Conservation (phyloP, 2,888 invertebrate genomes). For the Sclerodermus sp. region DNA sequence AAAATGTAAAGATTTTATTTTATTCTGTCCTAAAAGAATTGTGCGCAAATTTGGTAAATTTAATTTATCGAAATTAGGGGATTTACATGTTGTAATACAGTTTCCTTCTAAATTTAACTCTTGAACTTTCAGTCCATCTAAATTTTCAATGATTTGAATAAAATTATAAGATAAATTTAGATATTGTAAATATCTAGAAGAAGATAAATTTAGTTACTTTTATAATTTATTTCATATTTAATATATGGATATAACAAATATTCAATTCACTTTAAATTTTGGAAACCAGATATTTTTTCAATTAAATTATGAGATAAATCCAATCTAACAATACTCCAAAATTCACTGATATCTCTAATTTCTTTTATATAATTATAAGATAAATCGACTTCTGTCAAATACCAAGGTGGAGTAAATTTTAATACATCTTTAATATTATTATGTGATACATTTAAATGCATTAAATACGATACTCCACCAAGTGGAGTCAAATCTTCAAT, state of each 20-base stretch:
- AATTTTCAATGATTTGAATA: slow-evolving; percentile 63
- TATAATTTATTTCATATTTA: slow-evolving; percentile 15
- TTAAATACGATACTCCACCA: slow-evolving; percentile 62
- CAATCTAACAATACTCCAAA: slow-evolving; percentile 67
- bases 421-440: slow-evolving; percentile 62
- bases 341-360: slow-evolving; percentile 62
- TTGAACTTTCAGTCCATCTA: slow-evolving; percentile 61
- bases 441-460: slow-evolving; percentile 63
- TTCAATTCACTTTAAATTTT: slow-evolving; percentile 62
- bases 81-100: slow-evolving; percentile 59
- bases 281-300: slow-evolving; percentile 61
- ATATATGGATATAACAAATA: too few species aligned
- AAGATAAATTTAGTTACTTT: background rate
- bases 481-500: slow-evolving; percentile 61
- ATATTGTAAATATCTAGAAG: slow-evolving; percentile 61
- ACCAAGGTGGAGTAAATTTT: slow-evolving; percentile 65
- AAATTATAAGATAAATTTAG: slow-evolving; percentile 66
- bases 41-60: slow-evolving; percentile 61
- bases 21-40: slow-evolving; percentile 62
- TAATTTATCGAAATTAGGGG: slow-evolving; percentile 58
- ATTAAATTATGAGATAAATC: slow-evolving; percentile 67
- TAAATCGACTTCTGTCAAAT: slow-evolving; percentile 65
- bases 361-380: slow-evolving; percentile 62
- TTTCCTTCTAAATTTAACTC: slow-evolving; percentile 64
- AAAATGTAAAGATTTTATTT: slow-evolving; percentile 61